Conservation (phyloP, 1,140 invertebrate genomes). For the Dendrolimus kikuchii region DNA sequence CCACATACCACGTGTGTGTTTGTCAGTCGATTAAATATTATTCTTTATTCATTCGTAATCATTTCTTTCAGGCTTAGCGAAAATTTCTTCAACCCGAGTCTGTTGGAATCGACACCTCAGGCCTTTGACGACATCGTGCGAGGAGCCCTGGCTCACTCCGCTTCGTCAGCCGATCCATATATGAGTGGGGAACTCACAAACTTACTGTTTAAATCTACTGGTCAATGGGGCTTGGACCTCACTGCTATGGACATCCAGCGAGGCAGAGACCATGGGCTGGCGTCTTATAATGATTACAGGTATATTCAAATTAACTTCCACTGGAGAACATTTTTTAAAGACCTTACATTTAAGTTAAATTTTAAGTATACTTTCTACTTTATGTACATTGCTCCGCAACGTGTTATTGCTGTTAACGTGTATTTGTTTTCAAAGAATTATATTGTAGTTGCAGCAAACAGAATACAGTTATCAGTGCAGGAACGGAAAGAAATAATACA, state of each 20-base stretch:
- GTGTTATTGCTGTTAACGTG: no score
- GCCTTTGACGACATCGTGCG: conserved; percentile 55
- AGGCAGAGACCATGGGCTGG: conserved; percentile 81
- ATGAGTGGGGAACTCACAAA: conserved; percentile 86
- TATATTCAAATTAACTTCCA: conserved; percentile 10
- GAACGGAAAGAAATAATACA: no score
- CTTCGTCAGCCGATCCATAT: conserved; percentile 78
- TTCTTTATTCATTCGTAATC: no score
- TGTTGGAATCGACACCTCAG: conserved; percentile 42
- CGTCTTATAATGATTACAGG: conserved; percentile 72
- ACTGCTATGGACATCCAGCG: conserved; percentile 81
- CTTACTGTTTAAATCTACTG: conserved; percentile 83
- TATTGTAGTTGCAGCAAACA: no score
- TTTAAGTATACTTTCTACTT: no score
- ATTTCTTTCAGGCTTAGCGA: conserved; percentile 60
- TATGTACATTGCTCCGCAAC: no score
- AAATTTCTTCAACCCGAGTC: conserved; percentile 56
- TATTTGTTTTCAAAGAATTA: no score
- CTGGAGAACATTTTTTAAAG: no score
- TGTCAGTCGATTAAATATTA: no score
- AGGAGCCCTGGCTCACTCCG: conserved; percentile 39
- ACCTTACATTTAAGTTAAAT: no score
- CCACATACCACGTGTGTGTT: no score
- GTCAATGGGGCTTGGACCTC: conserved; percentile 77
- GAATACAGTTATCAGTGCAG: no score